These are phyloP conservation scores for Epinephelus awoara DNA, from an alignment of 2,797 vertebrate species.

Conservation along the genomic window DNA sequence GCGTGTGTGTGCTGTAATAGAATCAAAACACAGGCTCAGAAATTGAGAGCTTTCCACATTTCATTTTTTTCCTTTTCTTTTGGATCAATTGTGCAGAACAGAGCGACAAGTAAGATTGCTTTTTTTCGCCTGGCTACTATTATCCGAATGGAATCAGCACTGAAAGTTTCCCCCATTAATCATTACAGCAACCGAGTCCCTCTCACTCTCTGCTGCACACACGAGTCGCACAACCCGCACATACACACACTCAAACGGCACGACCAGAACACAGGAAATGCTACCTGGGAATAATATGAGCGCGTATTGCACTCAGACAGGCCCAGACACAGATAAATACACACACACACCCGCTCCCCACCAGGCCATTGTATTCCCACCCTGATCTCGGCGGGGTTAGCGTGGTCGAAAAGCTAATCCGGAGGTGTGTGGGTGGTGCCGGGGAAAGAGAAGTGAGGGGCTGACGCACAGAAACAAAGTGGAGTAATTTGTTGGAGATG, in stretches of 20 bases:
- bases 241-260: neutral
- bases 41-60: slow-evolving; percentile 58
- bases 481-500: slow-evolving; percentile 12
- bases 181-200: slow-evolving; percentile 60
- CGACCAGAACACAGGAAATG: slow-evolving; percentile 25
- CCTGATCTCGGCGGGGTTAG: slow-evolving; percentile 39
- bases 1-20: slow-evolving; percentile 11
- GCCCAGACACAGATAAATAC: slow-evolving; percentile 41
- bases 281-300: slow-evolving; percentile 49
- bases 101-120: slow-evolving; percentile 69
- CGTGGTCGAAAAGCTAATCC: slow-evolving; percentile 43
- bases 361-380: slow-evolving; percentile 34
- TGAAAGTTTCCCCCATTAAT: slow-evolving; percentile 78
- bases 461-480: slow-evolving; percentile 19
- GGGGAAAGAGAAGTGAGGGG: neutral
- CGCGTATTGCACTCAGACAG: slow-evolving; percentile 37
- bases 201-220: slow-evolving; percentile 45
- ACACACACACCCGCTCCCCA: slow-evolving; percentile 24
- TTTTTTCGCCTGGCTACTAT: slow-evolving; percentile 52
- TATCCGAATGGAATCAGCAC: slow-evolving; percentile 66
- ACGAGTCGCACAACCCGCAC: slow-evolving; percentile 4
- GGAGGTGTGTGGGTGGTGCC: slow-evolving; percentile 25
- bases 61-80: slow-evolving; percentile 19
- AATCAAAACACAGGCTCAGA: slow-evolving; percentile 39
- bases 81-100: slow-evolving; percentile 66